A percentile compares a stretch with the other conserved stretches of the same genome.
Conservation (phyloP, 2,797 vertebrate species). For the Hipposideros larvatus region DNA sequence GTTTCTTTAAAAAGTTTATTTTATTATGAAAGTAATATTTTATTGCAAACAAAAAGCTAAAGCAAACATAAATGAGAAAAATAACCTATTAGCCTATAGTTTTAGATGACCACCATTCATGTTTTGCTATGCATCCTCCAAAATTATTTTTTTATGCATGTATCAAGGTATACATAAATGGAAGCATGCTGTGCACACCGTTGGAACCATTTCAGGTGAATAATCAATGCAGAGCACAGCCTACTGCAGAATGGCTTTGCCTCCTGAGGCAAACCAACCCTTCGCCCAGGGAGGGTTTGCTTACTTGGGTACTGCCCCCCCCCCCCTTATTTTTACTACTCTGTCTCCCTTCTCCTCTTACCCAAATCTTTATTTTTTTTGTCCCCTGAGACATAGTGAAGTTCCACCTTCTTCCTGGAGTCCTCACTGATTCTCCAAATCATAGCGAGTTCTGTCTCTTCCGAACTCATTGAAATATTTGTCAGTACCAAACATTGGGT, state of each 20-base stretch:
- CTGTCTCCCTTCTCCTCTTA: background rate
- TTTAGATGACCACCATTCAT: background rate
- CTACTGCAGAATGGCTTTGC: background rate
- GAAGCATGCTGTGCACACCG: background rate
- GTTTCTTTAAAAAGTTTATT: background rate
- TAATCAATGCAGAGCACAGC: background rate
- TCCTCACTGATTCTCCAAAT: background rate
- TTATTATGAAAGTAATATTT: background rate
- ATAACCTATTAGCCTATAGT: background rate
- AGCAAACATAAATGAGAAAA: background rate
- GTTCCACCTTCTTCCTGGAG: background rate
- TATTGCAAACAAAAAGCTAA: conserved; percentile 1
- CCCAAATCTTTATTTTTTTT: background rate
- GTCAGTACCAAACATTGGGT: background rate
- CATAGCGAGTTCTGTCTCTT: background rate
- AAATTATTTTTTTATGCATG: background rate
- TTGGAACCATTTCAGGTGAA: background rate
- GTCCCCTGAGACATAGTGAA: background rate
- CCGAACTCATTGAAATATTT: background rate
- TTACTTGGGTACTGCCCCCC: background rate
- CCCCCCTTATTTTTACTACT: background rate
- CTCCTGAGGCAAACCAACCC: background rate
- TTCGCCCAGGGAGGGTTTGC: background rate
- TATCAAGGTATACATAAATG: background rate
- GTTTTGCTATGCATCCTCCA: background rate